Conservation (phyloP, 2,888 invertebrate genomes). For the Microctonus aethiopoides region DNA sequence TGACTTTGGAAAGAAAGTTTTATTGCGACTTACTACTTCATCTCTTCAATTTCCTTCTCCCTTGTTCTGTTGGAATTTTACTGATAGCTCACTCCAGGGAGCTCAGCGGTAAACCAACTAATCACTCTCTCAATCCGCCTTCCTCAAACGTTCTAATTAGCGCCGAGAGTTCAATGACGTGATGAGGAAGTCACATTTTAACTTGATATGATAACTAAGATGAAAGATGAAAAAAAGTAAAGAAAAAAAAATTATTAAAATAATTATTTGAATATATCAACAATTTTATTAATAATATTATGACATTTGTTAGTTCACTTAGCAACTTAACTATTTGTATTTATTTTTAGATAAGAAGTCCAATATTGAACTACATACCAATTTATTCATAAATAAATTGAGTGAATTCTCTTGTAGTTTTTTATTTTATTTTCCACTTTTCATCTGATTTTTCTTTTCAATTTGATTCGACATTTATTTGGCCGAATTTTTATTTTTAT, state of each 20-base stretch:
- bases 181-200: not conserved
- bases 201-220: not conserved
- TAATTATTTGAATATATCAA: not conserved
- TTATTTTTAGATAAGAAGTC: not conserved
- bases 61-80: not conserved
- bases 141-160: slow-evolving; percentile 27
- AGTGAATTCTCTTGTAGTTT: not conserved
- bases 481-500: not conserved
- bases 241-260: not conserved
- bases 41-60: not conserved
- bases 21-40: not conserved
- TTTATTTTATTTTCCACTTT: no score
- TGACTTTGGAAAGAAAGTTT: not conserved
- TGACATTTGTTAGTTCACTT: not conserved
- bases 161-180: slow-evolving; percentile 25
- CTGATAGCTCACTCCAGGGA: slow-evolving; percentile 28
- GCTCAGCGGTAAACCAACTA: slow-evolving; percentile 32
- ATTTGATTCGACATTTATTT: not conserved
- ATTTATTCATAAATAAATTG: not conserved
- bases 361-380: no score
- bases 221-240: not conserved
- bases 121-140: slow-evolving; percentile 29
- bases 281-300: not conserved
- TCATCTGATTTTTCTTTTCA: not conserved
- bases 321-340: not conserved